Evolutionary conservation across 1,140 invertebrate species (phyloP), one percentile per base, ranked within the genome.

Genomic region (Riptortus pedestris): DNA sequence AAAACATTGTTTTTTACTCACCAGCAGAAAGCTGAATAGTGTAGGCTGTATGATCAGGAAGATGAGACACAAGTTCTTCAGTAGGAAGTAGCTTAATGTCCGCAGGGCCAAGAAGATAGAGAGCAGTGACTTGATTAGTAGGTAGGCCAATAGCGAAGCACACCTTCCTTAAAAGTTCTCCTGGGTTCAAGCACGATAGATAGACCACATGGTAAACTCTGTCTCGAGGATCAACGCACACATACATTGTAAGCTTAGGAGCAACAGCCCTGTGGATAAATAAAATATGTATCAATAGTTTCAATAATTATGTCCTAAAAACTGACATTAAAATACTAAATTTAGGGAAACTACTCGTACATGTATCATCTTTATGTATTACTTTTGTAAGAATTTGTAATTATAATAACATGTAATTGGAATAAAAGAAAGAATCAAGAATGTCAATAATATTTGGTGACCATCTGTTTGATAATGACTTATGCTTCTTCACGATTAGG

Each of bases 191-290:
- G 14, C 12, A 26, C 20, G 20, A 3, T 64, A 94, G 74, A 71
- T 90, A 92, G 14, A 93, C 76, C n/a, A 87, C 87, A 74, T 87
- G 84, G 79, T 87, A 93, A 4, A 86, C 79, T 63, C 75, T 77
- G 2, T 68, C 65, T 51, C 74, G 76, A 69, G 83, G 79, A 62
- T 86, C 82, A 65, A 85, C 74, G 67, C 85, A 87, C 48, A 91
- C 83, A 72, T 90, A 93, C 18, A 93, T 76, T 2, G 87, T 91
- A 62, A 91, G 76, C 59, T 86, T 82, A 0, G 90, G 88, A 20
- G 82, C 77, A 62, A 90, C 85, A 24, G 80, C 76, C 72, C 86
- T 89, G 73, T 38, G 14, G 14, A 14, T 14, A 38, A 38, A n/a
- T n/a, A n/a, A n/a, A n/a, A n/a, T n/a, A n/a, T n/a, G n/a, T n/a